Conservation (phyloP, 2,113 vertebrate species). For the Nesogale talazaci region DNA sequence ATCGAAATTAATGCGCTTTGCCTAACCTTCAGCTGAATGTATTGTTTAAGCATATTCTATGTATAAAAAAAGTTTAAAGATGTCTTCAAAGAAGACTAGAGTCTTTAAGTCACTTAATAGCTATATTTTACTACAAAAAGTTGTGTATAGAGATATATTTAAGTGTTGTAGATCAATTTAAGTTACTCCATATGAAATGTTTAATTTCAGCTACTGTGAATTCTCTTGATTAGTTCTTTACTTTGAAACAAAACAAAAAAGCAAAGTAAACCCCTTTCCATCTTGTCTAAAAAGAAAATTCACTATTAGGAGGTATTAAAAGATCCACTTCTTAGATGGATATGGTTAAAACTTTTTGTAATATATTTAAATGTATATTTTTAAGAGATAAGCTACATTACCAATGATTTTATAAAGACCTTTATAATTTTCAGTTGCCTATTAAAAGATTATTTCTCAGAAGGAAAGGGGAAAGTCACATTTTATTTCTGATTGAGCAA, state of each 20-base stretch:
- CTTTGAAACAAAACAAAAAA: constrained; percentile 63
- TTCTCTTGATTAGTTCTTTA: constrained; percentile 86
- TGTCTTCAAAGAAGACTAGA: constrained; percentile 93
- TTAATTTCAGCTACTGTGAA: constrained; percentile 92
- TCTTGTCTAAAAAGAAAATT: constrained; percentile 78
- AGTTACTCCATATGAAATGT: constrained; percentile 88
- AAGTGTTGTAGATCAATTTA: constrained; percentile 89
- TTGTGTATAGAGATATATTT: constrained; percentile 91
- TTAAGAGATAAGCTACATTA: constrained; percentile 86
- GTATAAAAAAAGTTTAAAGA: constrained; percentile 89
- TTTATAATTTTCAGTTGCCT: constrained; percentile 86
- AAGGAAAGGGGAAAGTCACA: constrained; percentile 55
- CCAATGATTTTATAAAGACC: constrained; percentile 84
- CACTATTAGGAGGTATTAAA: constrained; percentile 81
- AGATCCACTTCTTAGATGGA: constrained; percentile 80
- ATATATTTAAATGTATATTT: constrained; percentile 89
- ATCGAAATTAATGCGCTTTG: constrained; percentile 88
- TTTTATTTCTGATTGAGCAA: constrained; percentile 74
- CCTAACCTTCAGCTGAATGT: constrained; percentile 93
- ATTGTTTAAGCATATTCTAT: constrained; percentile 90
- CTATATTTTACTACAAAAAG: constrained; percentile 93
- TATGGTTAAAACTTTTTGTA: constrained; percentile 82
- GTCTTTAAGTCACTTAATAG: constrained; percentile 92
- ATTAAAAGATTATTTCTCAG: constrained; percentile 82
- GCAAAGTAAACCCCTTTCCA: constrained; percentile 66